Conservation (phyloP, 2,888 invertebrate species). For the Eudasyphora cyanicolor region DNA sequence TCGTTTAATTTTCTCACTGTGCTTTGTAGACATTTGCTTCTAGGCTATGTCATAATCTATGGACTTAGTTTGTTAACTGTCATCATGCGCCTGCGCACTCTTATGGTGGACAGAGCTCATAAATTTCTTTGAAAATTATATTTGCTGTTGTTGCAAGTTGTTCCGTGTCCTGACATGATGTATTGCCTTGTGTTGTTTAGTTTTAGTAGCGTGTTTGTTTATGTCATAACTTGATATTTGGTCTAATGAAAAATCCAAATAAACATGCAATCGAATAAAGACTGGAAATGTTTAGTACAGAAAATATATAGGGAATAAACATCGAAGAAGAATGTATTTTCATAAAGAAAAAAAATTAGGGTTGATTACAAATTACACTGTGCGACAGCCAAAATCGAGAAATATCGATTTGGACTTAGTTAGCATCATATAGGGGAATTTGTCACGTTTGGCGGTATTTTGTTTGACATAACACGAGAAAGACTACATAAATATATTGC, state of each 20-base stretch:
- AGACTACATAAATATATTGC: no score
- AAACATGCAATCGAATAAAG: no score
- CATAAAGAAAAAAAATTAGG: no score
- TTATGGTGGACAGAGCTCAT: background rate
- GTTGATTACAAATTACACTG: no score
- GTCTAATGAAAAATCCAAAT: background rate
- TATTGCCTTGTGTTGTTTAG: constrained; percentile 7
- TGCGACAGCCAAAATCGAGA: no score
- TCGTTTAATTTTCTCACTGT: constrained; percentile 7
- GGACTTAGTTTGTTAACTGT: background rate
- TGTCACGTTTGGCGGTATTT: no score
- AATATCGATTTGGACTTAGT: no score
- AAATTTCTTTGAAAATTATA: constrained; percentile 1
- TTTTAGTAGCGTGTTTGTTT: constrained; percentile 43
- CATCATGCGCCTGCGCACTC: background rate
- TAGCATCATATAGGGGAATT: no score
- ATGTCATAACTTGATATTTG: constrained; percentile 18
- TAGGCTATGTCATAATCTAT: background rate
- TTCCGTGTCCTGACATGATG: constrained; percentile 42
- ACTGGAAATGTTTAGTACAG: no score
- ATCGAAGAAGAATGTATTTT: no score
- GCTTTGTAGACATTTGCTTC: background rate
- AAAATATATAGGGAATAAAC: no score
- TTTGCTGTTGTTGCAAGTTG: background rate
- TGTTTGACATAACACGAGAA: no score